Percentiles rank a stretch among this genome's conserved stretches.
These are phyloP conservation scores for Crambe crambe DNA, from an alignment of 37 sponge, comb jelly and placozoan species.

Conservation along the genomic window DNA sequence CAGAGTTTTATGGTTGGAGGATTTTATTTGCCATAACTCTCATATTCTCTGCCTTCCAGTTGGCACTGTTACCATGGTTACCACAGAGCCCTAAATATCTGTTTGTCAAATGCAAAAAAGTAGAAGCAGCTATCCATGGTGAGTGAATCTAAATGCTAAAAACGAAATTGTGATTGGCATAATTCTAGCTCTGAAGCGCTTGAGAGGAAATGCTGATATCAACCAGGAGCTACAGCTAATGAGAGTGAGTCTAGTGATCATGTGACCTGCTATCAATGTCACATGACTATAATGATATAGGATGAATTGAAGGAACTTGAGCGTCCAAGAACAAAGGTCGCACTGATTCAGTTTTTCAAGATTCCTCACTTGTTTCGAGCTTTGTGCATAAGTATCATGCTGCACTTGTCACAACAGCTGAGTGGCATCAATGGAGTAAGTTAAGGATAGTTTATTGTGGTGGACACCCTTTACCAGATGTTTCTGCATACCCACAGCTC, in stretches of 20 bases:
- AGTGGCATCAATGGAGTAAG: conserved; percentile 62
- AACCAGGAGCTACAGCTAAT: conserved; percentile 16
- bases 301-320: conserved; percentile 13
- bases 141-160: neutral
- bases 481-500: conserved; percentile 25
- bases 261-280: neutral
- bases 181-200: conserved; percentile 21
- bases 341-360: conserved; percentile 18
- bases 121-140: conserved; percentile 37
- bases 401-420: conserved; percentile 64
- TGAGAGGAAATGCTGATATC: conserved; percentile 17
- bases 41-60: conserved; percentile 45
- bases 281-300: neutral
- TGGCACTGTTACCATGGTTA: conserved; percentile 47
- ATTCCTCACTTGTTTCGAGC: conserved; percentile 21
- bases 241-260: conserved; percentile 19
- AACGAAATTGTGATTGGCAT: neutral
- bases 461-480: neutral
- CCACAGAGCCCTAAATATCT: conserved; percentile 59
- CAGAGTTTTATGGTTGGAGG: conserved; percentile 53
- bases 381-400: conserved; percentile 25
- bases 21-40: conserved; percentile 52
- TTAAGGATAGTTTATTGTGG: neutral
- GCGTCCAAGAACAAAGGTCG: neutral
- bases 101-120: conserved; percentile 27